A percentile compares a stretch with the other conserved stretches of the same genome.
phyloP scores from a whole-genome alignment of 2,797 vertebrate genomes.

The Anguilla obscura region DNA sequence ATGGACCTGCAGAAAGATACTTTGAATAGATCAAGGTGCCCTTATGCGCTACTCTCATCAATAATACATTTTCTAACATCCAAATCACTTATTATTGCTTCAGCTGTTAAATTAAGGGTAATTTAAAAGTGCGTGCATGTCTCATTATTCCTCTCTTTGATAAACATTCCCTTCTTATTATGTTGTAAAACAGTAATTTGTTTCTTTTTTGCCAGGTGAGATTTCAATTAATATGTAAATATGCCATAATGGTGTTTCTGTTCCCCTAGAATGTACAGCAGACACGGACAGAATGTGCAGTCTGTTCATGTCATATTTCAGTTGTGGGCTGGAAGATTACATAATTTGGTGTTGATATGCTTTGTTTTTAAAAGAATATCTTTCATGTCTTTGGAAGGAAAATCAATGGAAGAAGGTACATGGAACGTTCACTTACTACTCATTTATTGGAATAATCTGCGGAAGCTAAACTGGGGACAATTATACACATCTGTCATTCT shows the following conservation, averaged over 20 bases:
- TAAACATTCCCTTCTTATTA: conserved; percentile 15
- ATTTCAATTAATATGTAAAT: conserved; percentile 39
- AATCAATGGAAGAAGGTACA: not conserved
- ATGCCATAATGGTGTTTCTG: conserved; percentile 2
- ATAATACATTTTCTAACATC: conserved; percentile 20
- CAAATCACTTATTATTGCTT: conserved; percentile 18
- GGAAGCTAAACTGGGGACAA: not conserved
- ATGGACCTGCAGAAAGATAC: conserved; percentile 15
- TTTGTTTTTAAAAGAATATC: not conserved
- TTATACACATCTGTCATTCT: not conserved
- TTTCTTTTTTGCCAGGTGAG: conserved; percentile 13
- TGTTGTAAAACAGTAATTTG: not conserved
- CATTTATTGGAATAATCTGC: not conserved
- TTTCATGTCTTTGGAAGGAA: not conserved
- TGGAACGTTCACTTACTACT: not conserved
- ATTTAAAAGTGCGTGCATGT: conserved; percentile 10
- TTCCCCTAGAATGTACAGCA: conserved; percentile 14
- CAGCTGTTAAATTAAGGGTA: conserved; percentile 31
- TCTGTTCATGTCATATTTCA: not conserved
- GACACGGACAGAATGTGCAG: conserved; percentile 10
- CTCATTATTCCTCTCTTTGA: conserved; percentile 25
- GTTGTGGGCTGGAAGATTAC: not conserved
- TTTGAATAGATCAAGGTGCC: conserved; percentile 26
- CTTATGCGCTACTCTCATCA: conserved; percentile 19
- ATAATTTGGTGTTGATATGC: not conserved